phyloP scores from a whole-genome alignment of 2,797 vertebrate species.

The Acanthornis magna region DNA sequence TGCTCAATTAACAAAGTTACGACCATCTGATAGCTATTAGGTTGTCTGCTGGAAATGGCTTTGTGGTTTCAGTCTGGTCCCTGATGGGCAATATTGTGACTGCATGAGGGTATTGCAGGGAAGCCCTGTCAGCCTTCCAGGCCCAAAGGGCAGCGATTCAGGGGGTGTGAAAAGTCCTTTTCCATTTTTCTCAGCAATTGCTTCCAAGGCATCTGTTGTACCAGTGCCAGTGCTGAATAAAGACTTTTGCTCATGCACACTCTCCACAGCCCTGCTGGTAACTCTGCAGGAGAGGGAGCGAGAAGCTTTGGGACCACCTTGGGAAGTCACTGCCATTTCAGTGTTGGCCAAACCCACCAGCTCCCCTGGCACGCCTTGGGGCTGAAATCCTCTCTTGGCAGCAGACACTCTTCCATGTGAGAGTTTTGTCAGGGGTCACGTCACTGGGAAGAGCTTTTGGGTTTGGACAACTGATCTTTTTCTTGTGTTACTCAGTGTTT shows the following conservation, averaged over 20 bases:
- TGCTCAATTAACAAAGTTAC: not conserved
- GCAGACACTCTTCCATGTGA: not conserved
- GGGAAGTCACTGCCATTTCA: not conserved
- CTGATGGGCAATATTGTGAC: not conserved
- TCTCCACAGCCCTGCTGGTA: not conserved
- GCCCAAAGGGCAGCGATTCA: not conserved
- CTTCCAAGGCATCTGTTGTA: conserved; percentile 16
- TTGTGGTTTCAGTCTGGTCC: conserved; percentile 1
- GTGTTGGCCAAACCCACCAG: not conserved
- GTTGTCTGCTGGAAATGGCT: conserved; percentile 24
- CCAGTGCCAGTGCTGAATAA: not conserved
- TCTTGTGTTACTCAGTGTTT: fast-evolving
- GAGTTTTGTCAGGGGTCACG: not conserved
- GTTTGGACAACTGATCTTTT: not conserved
- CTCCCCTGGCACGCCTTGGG: not conserved
- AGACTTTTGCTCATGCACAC: not conserved
- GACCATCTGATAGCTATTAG: conserved; percentile 29
- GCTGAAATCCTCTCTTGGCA: not conserved
- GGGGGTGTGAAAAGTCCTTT: not conserved
- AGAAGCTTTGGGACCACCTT: not conserved
- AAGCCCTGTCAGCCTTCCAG: not conserved
- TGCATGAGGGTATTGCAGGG: not conserved
- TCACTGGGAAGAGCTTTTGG: not conserved
- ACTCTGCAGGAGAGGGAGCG: fast-evolving
- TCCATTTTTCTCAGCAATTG: not conserved